These are phyloP conservation scores for Napeogenes sylphis DNA, from an alignment of 2,888 invertebrate genomes.

Conservation along the genomic window DNA sequence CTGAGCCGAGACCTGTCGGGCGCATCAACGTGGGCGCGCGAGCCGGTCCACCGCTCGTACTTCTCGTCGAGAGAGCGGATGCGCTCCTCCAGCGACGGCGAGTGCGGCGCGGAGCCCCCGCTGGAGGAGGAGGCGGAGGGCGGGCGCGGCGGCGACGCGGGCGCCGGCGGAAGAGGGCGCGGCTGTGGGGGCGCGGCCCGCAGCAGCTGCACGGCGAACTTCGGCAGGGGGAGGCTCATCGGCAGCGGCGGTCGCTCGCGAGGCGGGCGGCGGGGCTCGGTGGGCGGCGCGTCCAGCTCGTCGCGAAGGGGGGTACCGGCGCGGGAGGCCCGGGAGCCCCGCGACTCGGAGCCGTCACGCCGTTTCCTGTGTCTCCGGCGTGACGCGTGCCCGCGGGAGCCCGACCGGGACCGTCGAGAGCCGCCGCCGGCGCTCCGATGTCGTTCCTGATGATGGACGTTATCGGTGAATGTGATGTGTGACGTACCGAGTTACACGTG, in stretches of 20 bases:
- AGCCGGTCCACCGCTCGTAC: slow-evolving; percentile 91
- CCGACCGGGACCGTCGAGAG: slow-evolving; percentile 53
- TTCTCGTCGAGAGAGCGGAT: slow-evolving; percentile 95
- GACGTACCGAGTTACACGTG: no score
- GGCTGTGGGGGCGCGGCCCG: slow-evolving; percentile 72
- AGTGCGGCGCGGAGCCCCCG: slow-evolving; percentile 83
- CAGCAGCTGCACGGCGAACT: slow-evolving; percentile 87
- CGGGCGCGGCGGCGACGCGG: slow-evolving; percentile 82
- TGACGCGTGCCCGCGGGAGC: slow-evolving; percentile 54
- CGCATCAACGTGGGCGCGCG: slow-evolving; percentile 78
- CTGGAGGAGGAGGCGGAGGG: slow-evolving; percentile 87
- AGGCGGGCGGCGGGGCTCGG: slow-evolving; percentile 85
- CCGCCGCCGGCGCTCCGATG: slow-evolving; percentile 53
- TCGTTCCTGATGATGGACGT: slow-evolving; percentile 48
- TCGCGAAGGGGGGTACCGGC: slow-evolving; percentile 92
- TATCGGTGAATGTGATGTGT: background rate
- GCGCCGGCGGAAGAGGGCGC: slow-evolving; percentile 70
- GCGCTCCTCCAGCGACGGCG: slow-evolving; percentile 90
- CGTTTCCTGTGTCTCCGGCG: slow-evolving; percentile 66
- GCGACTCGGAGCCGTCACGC: slow-evolving; percentile 68
- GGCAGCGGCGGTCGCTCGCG: slow-evolving; percentile 81
- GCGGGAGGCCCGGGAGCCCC: slow-evolving; percentile 80
- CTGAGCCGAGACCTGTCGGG: slow-evolving; percentile 79
- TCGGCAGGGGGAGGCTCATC: slow-evolving; percentile 90
- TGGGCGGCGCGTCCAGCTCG: slow-evolving; percentile 84